Evolutionary conservation across 1,140 invertebrate species (phyloP).

Genomic region (Streblospio benedicti): DNA sequence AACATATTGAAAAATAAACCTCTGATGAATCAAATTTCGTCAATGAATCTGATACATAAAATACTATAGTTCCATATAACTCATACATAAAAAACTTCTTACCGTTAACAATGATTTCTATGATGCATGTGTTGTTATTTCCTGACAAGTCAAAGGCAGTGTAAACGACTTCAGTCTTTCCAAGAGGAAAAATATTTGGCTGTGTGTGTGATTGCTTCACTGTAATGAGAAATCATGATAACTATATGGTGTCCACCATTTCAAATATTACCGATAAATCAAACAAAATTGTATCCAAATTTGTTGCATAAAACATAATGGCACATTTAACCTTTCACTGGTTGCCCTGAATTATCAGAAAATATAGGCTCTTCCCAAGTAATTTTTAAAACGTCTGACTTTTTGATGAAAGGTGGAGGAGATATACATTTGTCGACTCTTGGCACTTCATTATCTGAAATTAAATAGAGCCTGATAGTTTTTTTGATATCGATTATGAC

Average conservation of each 20-base stretch:
- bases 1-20: neutral
- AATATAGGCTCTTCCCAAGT: constrained; percentile 61
- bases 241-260: too few species aligned
- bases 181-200: constrained; percentile 53
- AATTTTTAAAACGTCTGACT: constrained; percentile 39
- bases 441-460: constrained; percentile 56
- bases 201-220: constrained; percentile 47
- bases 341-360: constrained; percentile 58
- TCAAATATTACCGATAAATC: too few species aligned
- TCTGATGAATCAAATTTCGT: too few species aligned
- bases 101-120: constrained; percentile 61
- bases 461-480: constrained; percentile 7
- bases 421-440: constrained; percentile 57
- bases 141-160: constrained; percentile 54
- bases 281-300: too few species aligned
- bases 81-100: neutral
- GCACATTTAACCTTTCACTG: too few species aligned
- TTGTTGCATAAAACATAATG: too few species aligned
- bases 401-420: constrained; percentile 52
- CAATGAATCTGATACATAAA: too few species aligned
- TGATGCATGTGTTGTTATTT: constrained; percentile 55
- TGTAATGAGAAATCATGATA: too few species aligned
- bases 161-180: constrained; percentile 55
- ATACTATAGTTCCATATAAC: neutral
- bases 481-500: too few species aligned